phyloP scores from a whole-genome alignment of 2,113 vertebrate species.

The Leucosticte australis region DNA sequence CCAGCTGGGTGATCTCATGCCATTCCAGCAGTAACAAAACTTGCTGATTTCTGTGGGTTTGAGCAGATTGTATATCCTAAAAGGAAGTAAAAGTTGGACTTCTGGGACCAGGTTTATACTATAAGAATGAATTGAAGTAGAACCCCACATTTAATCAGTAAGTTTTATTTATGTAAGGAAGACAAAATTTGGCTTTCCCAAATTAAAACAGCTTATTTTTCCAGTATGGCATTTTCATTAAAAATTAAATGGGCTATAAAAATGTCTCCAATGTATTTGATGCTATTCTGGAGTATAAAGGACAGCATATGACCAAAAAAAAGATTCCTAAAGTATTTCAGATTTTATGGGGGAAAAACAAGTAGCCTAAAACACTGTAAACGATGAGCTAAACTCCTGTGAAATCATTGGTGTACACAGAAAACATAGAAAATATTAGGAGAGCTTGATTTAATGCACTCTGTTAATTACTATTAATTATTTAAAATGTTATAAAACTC shows the following conservation, averaged over 20 bases:
- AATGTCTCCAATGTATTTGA: conserved; percentile 3
- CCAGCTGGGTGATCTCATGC: not conserved
- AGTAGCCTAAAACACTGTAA: not conserved
- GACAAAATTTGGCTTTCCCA: not conserved
- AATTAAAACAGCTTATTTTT: not conserved
- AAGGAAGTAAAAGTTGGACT: not conserved
- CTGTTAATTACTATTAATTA: conserved; percentile 62
- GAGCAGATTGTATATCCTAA: not conserved
- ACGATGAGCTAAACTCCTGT: not conserved
- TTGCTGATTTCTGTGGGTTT: not conserved
- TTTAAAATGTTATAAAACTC: conserved; percentile 37
- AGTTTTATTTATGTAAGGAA: not conserved
- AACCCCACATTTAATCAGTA: not conserved
- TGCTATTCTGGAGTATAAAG: not conserved
- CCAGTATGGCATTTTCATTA: not conserved
- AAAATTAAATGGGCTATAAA: conserved; percentile 18
- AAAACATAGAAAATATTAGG: not conserved
- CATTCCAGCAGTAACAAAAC: not conserved
- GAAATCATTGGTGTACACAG: not conserved
- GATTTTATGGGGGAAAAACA: not conserved
- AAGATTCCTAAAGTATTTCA: not conserved
- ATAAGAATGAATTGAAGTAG: not conserved
- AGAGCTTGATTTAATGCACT: conserved; percentile 12
- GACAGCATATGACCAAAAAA: not conserved
- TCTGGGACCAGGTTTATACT: not conserved